These are phyloP conservation scores for Brachionus angularis DNA, from an alignment of 1,140 invertebrate genomes.

Conservation along the genomic window DNA sequence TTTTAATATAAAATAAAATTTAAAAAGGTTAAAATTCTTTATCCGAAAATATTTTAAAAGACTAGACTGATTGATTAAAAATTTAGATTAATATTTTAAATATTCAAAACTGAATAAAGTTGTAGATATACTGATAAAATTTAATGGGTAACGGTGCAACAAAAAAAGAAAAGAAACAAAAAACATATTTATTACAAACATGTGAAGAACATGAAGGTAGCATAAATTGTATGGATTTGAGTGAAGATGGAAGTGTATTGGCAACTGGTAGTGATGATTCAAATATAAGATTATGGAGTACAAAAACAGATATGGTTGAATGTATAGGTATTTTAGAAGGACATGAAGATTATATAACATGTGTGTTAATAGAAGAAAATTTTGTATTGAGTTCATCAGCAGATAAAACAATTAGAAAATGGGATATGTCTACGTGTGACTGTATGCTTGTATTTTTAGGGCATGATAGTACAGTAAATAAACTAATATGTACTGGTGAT, in stretches of 20 bases:
- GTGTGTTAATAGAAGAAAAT: constrained; percentile 59
- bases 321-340: constrained; percentile 60
- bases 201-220: constrained; percentile 56
- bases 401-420: constrained; percentile 62
- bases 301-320: constrained; percentile 60
- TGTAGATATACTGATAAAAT: background rate
- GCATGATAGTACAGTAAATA: constrained; percentile 60
- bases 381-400: constrained; percentile 62
- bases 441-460: constrained; percentile 59
- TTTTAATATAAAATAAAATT: too few relatives aligned
- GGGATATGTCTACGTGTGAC: constrained; percentile 61
- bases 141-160: constrained; percentile 37
- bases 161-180: constrained; percentile 42
- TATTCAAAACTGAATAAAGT: background rate
- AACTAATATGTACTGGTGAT: constrained; percentile 61
- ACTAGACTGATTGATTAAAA: too few relatives aligned
- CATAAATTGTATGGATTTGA: constrained; percentile 62
- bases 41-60: too few relatives aligned
- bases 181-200: constrained; percentile 34
- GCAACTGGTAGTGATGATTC: constrained; percentile 62
- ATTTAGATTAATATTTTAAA: too few relatives aligned
- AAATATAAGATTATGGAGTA: constrained; percentile 60
- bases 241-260: constrained; percentile 62
- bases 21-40: too few relatives aligned
- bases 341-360: constrained; percentile 61